Base-by-base conservation (phyloP, 2,888 invertebrate genomes). In the Acrobasis repandana region DNA sequence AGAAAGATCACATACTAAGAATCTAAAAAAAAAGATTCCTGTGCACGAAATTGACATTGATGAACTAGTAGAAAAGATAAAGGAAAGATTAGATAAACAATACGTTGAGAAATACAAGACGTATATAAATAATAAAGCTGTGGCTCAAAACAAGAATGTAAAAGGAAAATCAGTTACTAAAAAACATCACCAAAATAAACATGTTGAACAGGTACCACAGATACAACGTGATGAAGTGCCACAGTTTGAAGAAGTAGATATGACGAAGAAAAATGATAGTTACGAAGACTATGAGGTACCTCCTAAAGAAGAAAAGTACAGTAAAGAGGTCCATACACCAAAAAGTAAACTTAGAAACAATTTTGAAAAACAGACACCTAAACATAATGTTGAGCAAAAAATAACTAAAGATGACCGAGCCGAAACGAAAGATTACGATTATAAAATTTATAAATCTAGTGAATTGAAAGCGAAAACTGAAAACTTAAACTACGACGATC, bases 221-320 rank as follows among this genome's bases (percentile, higher is more conserved):
- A 28, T 28, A 6, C 28, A 28, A 28, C 6, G 20, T 20, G 20
- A 20, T 20, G 20, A 6, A 8, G n/a, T 43, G n/a, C 43, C 43
- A n/a, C 43, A 43, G 11, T 50, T 56, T 10, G 51, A 64, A 33
- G 47, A 62, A 6, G 49, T 50, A 20, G 36, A 56, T 33, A 56
- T 56, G 60, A 62, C 58, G 11, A 60, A 54, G 34, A 68, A 70
- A 46, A 63, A 64, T 11, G 85, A 86, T 38, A 84, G 83, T 43
- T 86, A 87, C 51, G 85, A 85, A 74, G 85, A 88, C 46, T 86
- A 87, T n/a, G 69, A 73, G 0, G 72, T 63, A 0, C 86, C 86
- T 2, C 64, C 73, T 5, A 80, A 72, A 65, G 80, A 78, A 2
- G 49, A 75, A 0, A 63, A 73, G 10, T 80, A 69, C 56, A 73